These are phyloP conservation scores for Melitaea athalia DNA, from an alignment of 2,888 invertebrate genomes.

Conservation along the genomic window DNA sequence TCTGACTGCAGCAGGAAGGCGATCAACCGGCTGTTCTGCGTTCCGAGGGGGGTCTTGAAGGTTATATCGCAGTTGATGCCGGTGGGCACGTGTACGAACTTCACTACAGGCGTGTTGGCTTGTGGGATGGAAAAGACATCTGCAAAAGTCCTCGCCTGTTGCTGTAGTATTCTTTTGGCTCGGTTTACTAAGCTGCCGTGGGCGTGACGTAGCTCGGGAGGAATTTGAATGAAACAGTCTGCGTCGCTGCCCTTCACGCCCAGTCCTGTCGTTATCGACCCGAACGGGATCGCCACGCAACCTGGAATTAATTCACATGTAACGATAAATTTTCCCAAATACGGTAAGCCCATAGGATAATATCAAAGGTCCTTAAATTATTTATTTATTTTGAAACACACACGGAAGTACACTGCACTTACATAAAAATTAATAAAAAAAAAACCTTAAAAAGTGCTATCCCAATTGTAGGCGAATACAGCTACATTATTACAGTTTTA, in stretches of 20 bases:
- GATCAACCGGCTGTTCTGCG: conserved; percentile 86
- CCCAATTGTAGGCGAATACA: too few relatives aligned
- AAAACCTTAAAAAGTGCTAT: too few relatives aligned
- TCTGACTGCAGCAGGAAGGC: conserved; percentile 83
- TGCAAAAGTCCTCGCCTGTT: conserved; percentile 68
- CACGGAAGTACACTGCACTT: too few relatives aligned
- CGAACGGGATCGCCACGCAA: conserved; percentile 82
- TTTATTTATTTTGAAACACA: too few relatives aligned
- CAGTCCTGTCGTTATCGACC: conserved; percentile 88
- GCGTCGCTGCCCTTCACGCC: conserved; percentile 87
- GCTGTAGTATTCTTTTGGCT: conserved; percentile 67
- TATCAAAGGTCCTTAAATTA: too few relatives aligned
- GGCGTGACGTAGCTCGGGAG: conserved; percentile 46
- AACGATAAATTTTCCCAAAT: too few relatives aligned
- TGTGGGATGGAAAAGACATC: conserved; percentile 84
- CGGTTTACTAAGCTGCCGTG: conserved; percentile 49
- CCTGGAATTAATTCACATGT: conserved; percentile 49
- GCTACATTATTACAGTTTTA: too few relatives aligned
- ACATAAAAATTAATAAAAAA: too few relatives aligned
- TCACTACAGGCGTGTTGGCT: conserved; percentile 90
- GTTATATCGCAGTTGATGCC: conserved; percentile 87
- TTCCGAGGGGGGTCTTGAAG: conserved; percentile 86
- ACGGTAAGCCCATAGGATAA: too few relatives aligned
- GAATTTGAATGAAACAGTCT: conserved; percentile 85
- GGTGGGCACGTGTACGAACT: conserved; percentile 85